These are phyloP conservation scores for Acanthiza pusilla DNA, from an alignment of 2,797 vertebrate species.

Conservation along the genomic window DNA sequence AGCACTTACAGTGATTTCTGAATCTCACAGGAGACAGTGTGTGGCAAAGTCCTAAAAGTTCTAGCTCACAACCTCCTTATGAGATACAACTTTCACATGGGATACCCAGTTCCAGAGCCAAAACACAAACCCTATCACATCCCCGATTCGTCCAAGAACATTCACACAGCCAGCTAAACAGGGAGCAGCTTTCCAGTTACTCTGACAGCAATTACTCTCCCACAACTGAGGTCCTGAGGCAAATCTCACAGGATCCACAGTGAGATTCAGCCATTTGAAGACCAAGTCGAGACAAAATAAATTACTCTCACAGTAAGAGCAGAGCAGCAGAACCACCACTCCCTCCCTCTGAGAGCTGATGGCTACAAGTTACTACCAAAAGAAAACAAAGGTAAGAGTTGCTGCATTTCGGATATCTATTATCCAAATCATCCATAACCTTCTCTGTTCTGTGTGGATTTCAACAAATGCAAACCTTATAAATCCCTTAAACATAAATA, in stretches of 20 bases:
- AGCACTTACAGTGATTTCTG: fast-evolving
- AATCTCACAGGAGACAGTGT: not conserved
- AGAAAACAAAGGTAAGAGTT: not conserved
- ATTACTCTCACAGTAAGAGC: not conserved
- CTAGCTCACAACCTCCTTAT: fast-evolving
- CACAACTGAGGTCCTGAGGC: not conserved
- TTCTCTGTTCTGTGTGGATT: not conserved
- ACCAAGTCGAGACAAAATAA: not conserved
- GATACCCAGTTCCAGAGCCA: not conserved
- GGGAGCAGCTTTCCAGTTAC: not conserved
- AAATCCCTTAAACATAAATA: not conserved
- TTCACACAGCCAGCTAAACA: not conserved
- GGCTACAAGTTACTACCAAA: not conserved
- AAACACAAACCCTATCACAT: fast-evolving
- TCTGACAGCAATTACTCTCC: fast-evolving
- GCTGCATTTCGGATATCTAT: not conserved
- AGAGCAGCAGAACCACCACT: not conserved
- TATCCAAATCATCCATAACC: not conserved
- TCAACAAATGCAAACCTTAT: not conserved
- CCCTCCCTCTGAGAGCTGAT: not conserved
- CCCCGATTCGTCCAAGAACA: not conserved
- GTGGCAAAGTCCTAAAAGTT: not conserved
- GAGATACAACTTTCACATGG: not conserved
- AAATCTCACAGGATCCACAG: not conserved
- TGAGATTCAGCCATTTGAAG: not conserved